Conservation (phyloP, 2,113 vertebrate genomes). For the Arenaria interpres region DNA sequence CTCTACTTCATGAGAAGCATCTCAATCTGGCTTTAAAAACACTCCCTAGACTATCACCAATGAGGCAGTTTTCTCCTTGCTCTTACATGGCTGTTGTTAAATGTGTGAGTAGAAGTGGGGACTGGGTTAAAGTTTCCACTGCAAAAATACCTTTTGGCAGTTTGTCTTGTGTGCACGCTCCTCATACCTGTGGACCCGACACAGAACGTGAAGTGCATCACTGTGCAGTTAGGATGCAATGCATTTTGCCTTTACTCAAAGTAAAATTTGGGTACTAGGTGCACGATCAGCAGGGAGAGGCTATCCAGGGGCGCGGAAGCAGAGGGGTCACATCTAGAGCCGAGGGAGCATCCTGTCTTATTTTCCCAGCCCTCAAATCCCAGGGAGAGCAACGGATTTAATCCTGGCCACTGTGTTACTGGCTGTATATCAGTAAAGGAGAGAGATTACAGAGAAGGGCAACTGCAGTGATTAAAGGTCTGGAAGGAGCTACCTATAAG, state of each 20-base stretch:
- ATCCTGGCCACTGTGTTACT: neutral
- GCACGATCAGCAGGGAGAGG: neutral
- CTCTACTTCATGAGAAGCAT: neutral
- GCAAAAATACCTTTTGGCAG: neutral
- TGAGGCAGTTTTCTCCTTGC: neutral
- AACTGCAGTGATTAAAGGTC: constrained; percentile 37
- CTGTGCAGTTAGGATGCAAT: neutral
- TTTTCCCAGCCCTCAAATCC: constrained; percentile 8
- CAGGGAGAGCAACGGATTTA: neutral
- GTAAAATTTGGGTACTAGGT: neutral
- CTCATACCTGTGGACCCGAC: neutral
- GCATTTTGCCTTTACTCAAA: neutral
- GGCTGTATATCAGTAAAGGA: neutral
- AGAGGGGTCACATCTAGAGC: neutral
- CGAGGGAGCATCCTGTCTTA: neutral
- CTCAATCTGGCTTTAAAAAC: neutral
- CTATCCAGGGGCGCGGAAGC: neutral
- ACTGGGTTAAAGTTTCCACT: neutral
- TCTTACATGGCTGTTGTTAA: neutral
- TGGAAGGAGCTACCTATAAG: constrained; percentile 16
- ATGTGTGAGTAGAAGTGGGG: neutral
- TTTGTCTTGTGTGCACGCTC: neutral
- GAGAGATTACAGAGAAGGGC: constrained; percentile 3
- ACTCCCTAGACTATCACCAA: neutral
- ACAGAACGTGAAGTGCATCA: neutral